Conservation (phyloP, 37 sponge, comb jelly and placozoan species). For the Halichondria panicea region DNA sequence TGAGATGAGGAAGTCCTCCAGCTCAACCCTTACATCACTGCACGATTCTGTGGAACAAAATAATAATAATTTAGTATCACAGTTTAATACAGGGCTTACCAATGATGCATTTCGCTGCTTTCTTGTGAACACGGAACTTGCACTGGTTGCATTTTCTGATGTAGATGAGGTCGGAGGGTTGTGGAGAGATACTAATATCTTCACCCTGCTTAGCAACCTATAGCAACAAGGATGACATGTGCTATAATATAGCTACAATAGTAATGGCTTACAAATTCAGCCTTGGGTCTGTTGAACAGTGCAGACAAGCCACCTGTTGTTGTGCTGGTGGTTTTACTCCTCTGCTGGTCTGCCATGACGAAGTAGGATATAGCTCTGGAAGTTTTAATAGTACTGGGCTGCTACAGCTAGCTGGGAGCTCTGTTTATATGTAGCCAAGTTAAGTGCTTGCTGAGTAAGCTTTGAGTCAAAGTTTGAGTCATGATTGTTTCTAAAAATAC, state of each 20-base stretch:
- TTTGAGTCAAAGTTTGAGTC: no score
- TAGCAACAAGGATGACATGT: background rate
- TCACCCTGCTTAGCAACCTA: conserved; percentile 37
- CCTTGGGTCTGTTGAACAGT: conserved; percentile 35
- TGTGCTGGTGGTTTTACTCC: no score
- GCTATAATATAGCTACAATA: background rate
- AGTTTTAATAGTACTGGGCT: no score
- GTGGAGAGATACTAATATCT: conserved; percentile 30
- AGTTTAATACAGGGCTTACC: conserved; percentile 38
- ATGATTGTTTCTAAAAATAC: no score
- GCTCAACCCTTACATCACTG: conserved; percentile 45
- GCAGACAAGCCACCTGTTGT: background rate
- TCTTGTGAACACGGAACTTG: conserved; percentile 19
- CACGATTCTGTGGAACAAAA: conserved; percentile 30
- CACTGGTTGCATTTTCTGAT: conserved; percentile 49
- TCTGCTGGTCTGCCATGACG: conserved; percentile 7
- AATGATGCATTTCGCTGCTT: conserved; percentile 64
- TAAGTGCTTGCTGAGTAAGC: no score
- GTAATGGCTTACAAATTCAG: conserved; percentile 12
- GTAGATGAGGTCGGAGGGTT: conserved; percentile 49
- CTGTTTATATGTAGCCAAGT: no score
- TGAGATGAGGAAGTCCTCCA: conserved; percentile 41
- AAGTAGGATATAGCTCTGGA: no score
- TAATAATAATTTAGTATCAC: background rate
- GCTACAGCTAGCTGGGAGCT: no score